Base-by-base conservation (phyloP, 1,140 invertebrate genomes). In the Spodoptera litura region DNA sequence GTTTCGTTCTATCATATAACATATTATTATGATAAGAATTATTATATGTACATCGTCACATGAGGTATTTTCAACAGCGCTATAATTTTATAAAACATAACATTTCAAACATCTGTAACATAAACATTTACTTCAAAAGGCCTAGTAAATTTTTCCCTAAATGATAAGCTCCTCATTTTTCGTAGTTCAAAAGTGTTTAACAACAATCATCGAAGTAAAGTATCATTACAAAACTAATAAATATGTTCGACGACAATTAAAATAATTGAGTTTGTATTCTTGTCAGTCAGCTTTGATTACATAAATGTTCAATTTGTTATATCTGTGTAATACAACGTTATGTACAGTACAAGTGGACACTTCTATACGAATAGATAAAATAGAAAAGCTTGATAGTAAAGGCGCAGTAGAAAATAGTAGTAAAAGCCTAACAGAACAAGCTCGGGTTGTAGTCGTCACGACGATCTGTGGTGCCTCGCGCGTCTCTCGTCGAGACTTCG, bases 151-250 rank as follows among this genome's bases (percentile, higher is more conserved):
- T 85, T 31, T 90, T 91, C 87, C 90, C 88, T 92, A 93, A 91
- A 88, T 85, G 89, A 88, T 94, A 94, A 94, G 93, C 93, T 94
- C 93, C 81, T 92, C 81, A 81, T 88, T 87, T 88, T 87, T 83
- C 82, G 79, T 87, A 83, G 82, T 87, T 89, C 86, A 81, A 31
- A 31, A 82, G 72, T 85, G 83, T 83, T 85, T 80, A 82, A 83
- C 62, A 86, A 85, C 80, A 83, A 77, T 77, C 12, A 75, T 52
- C 59, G 73, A 75, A 66, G 35, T 77, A 77, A 75, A 61, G 15
- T 13, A 77, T 55, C 20, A 44, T 62, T 52, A 68, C 61, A 44
- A 77, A 77, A 77, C 61, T 56, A 35, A 66, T 66, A 66, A 49
- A 31, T 56, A 75, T 59, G 27, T 75, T 31, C 59, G 78, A 80